A percentile compares a stretch with the other conserved stretches of the same genome.
phyloP scores from a whole-genome alignment of 2,797 vertebrate species.

The Apogon talboti region DNA sequence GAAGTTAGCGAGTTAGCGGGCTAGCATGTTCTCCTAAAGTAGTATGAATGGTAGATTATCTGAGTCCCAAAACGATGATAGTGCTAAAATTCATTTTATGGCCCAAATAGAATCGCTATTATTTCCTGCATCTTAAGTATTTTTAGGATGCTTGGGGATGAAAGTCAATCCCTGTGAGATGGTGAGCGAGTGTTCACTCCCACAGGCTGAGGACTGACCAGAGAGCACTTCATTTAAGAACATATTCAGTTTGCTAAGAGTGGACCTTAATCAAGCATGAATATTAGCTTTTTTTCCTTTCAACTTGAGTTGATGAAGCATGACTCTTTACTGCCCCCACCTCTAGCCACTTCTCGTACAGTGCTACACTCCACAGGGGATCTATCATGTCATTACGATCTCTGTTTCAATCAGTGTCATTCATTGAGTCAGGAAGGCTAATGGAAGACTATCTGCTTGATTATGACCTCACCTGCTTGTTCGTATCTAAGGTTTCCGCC shows the following conservation, averaged over 20 bases:
- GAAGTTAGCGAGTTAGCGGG: slow-evolving; percentile 45
- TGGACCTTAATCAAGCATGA: slow-evolving; percentile 73
- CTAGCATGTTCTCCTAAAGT: slow-evolving; percentile 61
- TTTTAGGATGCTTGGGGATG: slow-evolving; percentile 33
- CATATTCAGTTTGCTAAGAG: slow-evolving; percentile 57
- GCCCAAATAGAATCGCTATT: slow-evolving; percentile 36
- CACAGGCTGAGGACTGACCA: slow-evolving; percentile 40
- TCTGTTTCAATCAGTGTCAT: slow-evolving; percentile 61
- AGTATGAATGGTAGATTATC: slow-evolving; percentile 51
- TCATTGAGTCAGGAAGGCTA: slow-evolving; percentile 38
- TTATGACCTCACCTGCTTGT: slow-evolving; percentile 53
- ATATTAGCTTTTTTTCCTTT: slow-evolving; percentile 59
- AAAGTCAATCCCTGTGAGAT: slow-evolving; percentile 45
- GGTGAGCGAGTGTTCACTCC: slow-evolving; percentile 13
- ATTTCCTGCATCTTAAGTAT: slow-evolving; percentile 42
- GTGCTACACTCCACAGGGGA: slow-evolving; percentile 50
- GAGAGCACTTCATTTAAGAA: slow-evolving; percentile 58
- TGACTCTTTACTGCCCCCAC: slow-evolving; percentile 66
- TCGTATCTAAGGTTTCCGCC: slow-evolving; percentile 43
- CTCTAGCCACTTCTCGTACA: slow-evolving; percentile 46
- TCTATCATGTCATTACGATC: slow-evolving; percentile 51
- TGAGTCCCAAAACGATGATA: slow-evolving; percentile 30
- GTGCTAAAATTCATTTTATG: slow-evolving; percentile 36
- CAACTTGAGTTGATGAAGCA: slow-evolving; percentile 77
- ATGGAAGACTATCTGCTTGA: slow-evolving; percentile 56